These are phyloP conservation scores for Ophioderma brevispina DNA, from an alignment of 35 echinoderm and acorn worm species.

Conservation along the genomic window DNA sequence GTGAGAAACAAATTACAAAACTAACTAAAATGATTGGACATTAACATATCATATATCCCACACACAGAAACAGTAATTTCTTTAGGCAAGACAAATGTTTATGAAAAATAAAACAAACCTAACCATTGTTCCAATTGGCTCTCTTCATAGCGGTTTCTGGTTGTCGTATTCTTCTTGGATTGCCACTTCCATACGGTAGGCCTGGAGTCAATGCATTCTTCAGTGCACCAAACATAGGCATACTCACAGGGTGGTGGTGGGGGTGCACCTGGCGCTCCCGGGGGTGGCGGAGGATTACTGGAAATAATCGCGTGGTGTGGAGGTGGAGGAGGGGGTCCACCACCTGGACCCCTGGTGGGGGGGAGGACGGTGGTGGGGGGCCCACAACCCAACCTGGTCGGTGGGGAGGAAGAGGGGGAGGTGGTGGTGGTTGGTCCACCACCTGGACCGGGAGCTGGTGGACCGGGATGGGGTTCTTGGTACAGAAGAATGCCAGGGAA, in stretches of 20 bases:
- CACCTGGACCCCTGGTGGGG: constrained; percentile 35
- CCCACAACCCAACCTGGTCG: constrained; percentile 10
- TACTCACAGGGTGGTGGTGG: constrained; percentile 64
- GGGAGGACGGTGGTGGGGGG: constrained; percentile 61
- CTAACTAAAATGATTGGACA: no score
- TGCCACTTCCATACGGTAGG: constrained; percentile 58
- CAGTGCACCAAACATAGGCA: constrained; percentile 51
- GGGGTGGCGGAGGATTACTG: constrained; percentile 68
- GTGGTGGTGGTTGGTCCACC: constrained; percentile 14
- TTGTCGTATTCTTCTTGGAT: constrained; percentile 78
- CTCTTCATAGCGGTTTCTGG: constrained; percentile 81
- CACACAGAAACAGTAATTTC: no score
- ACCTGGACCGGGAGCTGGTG: constrained; percentile 53
- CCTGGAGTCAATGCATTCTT: not conserved
- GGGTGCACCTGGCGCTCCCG: constrained; percentile 53
- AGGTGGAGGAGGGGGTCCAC: constrained; percentile 71
- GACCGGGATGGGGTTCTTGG: constrained; percentile 34
- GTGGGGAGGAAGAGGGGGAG: constrained; percentile 69
- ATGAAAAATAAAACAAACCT: no score
- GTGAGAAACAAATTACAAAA: no score
- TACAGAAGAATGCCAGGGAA: no score
- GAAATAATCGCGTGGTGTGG: constrained; percentile 42
- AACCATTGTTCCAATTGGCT: constrained; percentile 93
- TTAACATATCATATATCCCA: no score
- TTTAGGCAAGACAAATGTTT: no score